A percentile compares a stretch with the other conserved stretches of the same genome.
phyloP scores from a whole-genome alignment of 2,113 vertebrate species.

The Sigmodon hispidus region DNA sequence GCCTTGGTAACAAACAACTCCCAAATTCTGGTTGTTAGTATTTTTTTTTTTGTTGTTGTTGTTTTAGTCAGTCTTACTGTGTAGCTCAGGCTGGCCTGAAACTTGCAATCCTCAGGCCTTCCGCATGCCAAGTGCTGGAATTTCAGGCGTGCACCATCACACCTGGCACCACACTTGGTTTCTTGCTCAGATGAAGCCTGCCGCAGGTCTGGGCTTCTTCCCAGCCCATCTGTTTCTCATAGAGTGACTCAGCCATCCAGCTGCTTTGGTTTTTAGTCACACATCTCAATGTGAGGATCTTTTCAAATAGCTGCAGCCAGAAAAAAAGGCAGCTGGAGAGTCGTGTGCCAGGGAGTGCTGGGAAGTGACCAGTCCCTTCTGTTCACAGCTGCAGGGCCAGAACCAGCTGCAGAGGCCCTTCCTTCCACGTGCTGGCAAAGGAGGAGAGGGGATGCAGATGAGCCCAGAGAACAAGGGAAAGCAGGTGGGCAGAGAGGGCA shows the following conservation, averaged over 20 bases:
- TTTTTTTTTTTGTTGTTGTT: not conserved
- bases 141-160: not conserved
- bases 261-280: not conserved
- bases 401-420: not conserved
- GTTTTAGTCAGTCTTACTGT: not conserved
- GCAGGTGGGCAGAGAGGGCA: not conserved
- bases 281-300: not conserved
- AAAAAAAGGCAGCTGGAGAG: conserved; percentile 42
- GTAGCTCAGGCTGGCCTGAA: not conserved
- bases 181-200: conserved; percentile 14
- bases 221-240: conserved; percentile 34
- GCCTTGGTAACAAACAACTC: not conserved
- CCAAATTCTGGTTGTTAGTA: not conserved
- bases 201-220: conserved; percentile 1
- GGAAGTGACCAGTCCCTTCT: conserved; percentile 44
- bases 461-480: not conserved
- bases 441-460: not conserved
- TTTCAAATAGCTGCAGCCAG: conserved; percentile 9
- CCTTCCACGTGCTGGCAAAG: not conserved
- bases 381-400: not conserved
- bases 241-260: conserved; percentile 34
- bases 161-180: not conserved
- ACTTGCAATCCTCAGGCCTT: not conserved
- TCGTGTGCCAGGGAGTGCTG: not conserved
- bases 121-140: not conserved